These are phyloP conservation scores for Aphodius granarius DNA, from an alignment of 2,888 invertebrate species.

Conservation along the genomic window DNA sequence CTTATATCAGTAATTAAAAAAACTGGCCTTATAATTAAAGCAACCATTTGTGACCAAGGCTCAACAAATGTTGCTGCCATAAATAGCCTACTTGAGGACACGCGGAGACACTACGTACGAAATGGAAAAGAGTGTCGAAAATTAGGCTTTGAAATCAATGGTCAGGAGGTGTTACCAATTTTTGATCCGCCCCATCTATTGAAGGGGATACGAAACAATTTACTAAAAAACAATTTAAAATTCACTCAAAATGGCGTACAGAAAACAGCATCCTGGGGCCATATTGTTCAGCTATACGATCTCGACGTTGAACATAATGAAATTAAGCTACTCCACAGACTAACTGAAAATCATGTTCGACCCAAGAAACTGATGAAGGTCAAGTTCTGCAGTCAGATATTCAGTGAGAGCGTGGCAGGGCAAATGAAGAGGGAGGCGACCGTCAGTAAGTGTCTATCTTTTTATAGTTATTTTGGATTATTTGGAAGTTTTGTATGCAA, in stretches of 20 bases:
- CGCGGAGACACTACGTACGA: not conserved
- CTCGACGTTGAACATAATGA: not conserved
- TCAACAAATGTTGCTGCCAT: constrained; percentile 4
- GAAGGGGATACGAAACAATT: not conserved
- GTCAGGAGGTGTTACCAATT: not conserved
- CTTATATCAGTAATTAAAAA: not conserved
- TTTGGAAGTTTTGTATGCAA: too few relatives aligned
- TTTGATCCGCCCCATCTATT: constrained; percentile 6
- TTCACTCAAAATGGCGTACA: not conserved
- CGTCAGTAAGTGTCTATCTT: not conserved
- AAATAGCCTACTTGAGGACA: not conserved
- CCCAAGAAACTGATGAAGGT: constrained; percentile 6
- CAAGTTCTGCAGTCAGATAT: constrained; percentile 3
- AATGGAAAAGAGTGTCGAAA: not conserved
- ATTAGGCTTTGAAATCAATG: not conserved
- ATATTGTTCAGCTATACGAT: not conserved
- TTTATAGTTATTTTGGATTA: too few relatives aligned
- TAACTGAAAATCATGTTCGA: not conserved
- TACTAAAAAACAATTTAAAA: not conserved
- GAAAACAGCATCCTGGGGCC: not conserved
- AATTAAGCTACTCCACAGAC: not conserved
- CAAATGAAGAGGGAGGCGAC: constrained; percentile 1
- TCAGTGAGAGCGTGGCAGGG: constrained; percentile 8
- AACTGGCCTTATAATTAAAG: constrained; percentile 7
- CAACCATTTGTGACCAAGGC: constrained; percentile 14